These are phyloP conservation scores for Microctonus aethiopoides DNA, from an alignment of 2,888 invertebrate genomes.

Conservation along the genomic window DNA sequence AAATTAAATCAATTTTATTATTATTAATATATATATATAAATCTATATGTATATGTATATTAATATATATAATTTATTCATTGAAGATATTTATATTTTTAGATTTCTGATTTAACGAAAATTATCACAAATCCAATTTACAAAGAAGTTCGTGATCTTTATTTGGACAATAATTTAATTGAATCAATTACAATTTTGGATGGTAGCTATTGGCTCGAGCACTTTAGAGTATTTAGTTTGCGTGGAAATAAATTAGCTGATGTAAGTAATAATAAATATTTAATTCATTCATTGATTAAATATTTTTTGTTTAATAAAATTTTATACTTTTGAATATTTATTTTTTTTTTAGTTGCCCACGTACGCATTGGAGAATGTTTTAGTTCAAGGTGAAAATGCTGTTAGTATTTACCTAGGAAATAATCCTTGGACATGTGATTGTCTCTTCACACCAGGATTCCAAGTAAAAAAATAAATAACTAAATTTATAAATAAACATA, in stretches of 20 bases:
- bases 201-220: constrained; percentile 81
- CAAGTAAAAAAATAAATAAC: constrained; percentile 69
- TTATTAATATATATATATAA: too few species aligned
- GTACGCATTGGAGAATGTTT: constrained; percentile 82
- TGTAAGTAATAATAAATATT: constrained; percentile 66
- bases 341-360: constrained; percentile 76
- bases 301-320: neutral
- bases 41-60: too few species aligned
- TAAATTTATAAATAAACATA: constrained; percentile 25
- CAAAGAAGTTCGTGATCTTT: constrained; percentile 77
- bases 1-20: neutral
- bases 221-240: constrained; percentile 82
- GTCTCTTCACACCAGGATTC: constrained; percentile 82
- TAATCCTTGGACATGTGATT: constrained; percentile 88
- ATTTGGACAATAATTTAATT: constrained; percentile 81
- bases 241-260: constrained; percentile 79
- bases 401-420: constrained; percentile 77
- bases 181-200: constrained; percentile 77
- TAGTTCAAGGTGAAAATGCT: constrained; percentile 78
- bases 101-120: constrained; percentile 75
- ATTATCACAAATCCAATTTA: constrained; percentile 77
- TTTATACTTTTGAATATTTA: constrained; percentile 1
- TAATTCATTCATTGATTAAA: neutral
- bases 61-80: too few species aligned
- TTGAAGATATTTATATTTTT: too few species aligned